phyloP scores from a whole-genome alignment of 2,797 vertebrate species.

The Parauchenoglanis punctatus region DNA sequence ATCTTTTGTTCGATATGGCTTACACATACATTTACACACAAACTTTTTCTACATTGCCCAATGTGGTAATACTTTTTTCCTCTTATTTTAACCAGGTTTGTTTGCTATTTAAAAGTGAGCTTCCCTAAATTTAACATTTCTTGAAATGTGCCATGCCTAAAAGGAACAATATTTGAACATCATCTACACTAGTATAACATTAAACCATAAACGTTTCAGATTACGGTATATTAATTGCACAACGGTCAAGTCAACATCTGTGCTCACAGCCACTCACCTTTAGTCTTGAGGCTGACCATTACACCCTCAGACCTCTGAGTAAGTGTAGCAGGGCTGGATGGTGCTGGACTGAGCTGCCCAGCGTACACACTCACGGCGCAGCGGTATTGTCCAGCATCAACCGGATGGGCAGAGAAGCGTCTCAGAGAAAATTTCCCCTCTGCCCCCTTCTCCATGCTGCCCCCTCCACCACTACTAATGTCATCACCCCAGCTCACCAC shows the following conservation, averaged over 20 bases:
- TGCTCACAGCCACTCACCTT: constrained; percentile 66
- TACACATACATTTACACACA: neutral
- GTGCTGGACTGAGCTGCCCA: constrained; percentile 65
- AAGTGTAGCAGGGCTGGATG: constrained; percentile 67
- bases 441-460: constrained; percentile 76
- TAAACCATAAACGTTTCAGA: neutral
- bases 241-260: neutral
- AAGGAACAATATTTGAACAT: neutral
- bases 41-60: neutral
- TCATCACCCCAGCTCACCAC: constrained; percentile 82
- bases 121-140: neutral
- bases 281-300: constrained; percentile 74
- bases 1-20: neutral
- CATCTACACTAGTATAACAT: neutral
- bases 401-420: constrained; percentile 73
- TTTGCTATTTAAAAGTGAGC: neutral
- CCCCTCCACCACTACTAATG: constrained; percentile 68
- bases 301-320: constrained; percentile 78
- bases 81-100: neutral
- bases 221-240: neutral
- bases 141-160: neutral
- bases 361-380: constrained; percentile 78
- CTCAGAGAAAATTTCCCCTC: constrained; percentile 73
- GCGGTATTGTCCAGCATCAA: constrained; percentile 75
- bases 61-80: neutral